A percentile compares a stretch with the other conserved stretches of the same genome.
These are phyloP conservation scores for Nomada ruficornis DNA, from an alignment of 2,888 invertebrate genomes.

Conservation along the genomic window DNA sequence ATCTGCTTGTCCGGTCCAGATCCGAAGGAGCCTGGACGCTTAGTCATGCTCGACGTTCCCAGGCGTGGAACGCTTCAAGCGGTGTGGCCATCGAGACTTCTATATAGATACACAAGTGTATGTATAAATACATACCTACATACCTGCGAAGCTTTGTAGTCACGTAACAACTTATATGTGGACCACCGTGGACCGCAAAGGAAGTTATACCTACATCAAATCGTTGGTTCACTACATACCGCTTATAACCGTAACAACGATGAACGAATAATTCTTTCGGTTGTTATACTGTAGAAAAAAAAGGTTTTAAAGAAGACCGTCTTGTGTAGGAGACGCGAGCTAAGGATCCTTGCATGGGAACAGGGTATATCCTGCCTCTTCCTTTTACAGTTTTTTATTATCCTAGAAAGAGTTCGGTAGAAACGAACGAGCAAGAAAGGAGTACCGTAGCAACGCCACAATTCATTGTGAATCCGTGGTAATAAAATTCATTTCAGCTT, in stretches of 20 bases:
- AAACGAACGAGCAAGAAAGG: too few relatives aligned
- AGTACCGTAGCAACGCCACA: too few relatives aligned
- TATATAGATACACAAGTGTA: constrained; percentile 22
- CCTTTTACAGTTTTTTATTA: too few relatives aligned
- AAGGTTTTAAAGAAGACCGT: too few relatives aligned
- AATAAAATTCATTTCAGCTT: too few relatives aligned
- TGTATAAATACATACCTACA: constrained; percentile 16
- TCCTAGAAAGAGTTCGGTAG: too few relatives aligned
- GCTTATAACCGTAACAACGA: background rate
- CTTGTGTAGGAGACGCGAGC: too few relatives aligned
- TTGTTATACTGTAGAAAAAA: too few relatives aligned
- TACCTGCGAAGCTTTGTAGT: constrained; percentile 32
- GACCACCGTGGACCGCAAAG: constrained; percentile 14
- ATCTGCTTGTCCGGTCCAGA: constrained; percentile 69
- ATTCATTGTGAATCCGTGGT: too few relatives aligned
- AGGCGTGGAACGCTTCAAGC: constrained; percentile 68
- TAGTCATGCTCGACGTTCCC: constrained; percentile 76
- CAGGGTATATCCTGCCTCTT: too few relatives aligned
- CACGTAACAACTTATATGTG: constrained; percentile 26
- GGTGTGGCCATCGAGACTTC: constrained; percentile 51
- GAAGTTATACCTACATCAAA: constrained; percentile 10
- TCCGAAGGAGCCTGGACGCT: constrained; percentile 70
- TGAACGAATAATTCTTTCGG: background rate
- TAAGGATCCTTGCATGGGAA: too few relatives aligned
- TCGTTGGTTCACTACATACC: background rate